A percentile compares a stretch with the other conserved stretches of the same genome.
Conservation (phyloP, 2,888 invertebrate species). For the Cenopis cana region DNA sequence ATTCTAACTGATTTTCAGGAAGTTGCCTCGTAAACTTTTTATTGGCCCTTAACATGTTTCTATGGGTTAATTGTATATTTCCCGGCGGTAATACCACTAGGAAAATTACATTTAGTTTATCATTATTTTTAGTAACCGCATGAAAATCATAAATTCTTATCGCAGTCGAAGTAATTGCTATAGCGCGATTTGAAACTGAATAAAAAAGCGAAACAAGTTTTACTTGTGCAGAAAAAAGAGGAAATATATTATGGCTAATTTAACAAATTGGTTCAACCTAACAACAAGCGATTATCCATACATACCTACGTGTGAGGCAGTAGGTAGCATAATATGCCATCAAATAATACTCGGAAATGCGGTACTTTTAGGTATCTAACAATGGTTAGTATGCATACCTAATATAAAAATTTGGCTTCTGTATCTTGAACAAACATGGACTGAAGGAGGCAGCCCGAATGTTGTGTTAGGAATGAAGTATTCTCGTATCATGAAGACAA, state of each 20-base stretch:
- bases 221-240: neutral
- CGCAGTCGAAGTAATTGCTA: neutral
- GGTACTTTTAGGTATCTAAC: too few relatives aligned
- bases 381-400: too few relatives aligned
- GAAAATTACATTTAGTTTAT: neutral
- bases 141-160: neutral
- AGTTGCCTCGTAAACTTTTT: neutral
- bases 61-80: neutral
- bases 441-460: too few relatives aligned
- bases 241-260: conserved; percentile 1
- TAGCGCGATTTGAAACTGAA: neutral
- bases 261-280: conserved; percentile 2
- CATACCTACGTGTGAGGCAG: neutral
- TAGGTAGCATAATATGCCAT: neutral
- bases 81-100: neutral
- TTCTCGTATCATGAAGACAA: too few relatives aligned
- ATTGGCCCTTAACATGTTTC: neutral
- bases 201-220: neutral
- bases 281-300: neutral
- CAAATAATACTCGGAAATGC: too few relatives aligned
- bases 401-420: too few relatives aligned
- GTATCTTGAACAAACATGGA: too few relatives aligned
- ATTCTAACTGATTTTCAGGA: neutral
- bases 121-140: neutral
- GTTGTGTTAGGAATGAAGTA: neutral